Evolutionary conservation across 2,797 vertebrate genomes (phyloP), one percentile per base, ranked within the genome.

Genomic region (Ctenopoma multispine): DNA sequence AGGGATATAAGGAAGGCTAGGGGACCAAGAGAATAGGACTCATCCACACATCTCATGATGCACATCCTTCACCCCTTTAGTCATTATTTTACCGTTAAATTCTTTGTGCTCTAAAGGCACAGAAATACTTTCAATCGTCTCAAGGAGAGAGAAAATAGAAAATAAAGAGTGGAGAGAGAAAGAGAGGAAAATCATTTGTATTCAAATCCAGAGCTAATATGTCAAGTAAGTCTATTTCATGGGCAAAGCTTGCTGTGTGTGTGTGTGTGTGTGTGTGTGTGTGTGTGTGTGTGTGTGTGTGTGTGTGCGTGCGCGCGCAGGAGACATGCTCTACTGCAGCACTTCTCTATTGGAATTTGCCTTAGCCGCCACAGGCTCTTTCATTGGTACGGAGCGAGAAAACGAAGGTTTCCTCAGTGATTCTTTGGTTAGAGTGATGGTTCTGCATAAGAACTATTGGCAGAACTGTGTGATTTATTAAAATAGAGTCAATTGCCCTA

Each of bases 141-240:
- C 41, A 9, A 63, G 34, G 34, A 72, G 64, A 50, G 14, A 21
- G 27, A 61, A 60, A 71, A 81, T 27, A 21, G 61, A 61, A 60
- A 71, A 81, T 27, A 21, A 58, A 56, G 57, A 5, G 61, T 2
- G 4, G 20, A 49, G 40, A 38, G 56, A 62, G 41, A 63, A 49
- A 65, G 53, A 75, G 72, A 65, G 44, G 50, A 49, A 71, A 75
- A 69, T 86, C 80, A 86, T 90, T 88, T 88, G 84, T 87, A 90
- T 90, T 92, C 89, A 90, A 89, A 89, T 92, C 87, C 87, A 79
- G 78, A 85, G 87, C 75, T 86, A 84, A 90, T 83, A 81, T 76
- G 46, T 86, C 82, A 81, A 87, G 63, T 87, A 80, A 85, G 84
- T 87, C 75, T 73, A 69, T 87, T 88, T 87, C 81, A 85, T 80